These are phyloP conservation scores for Megastigmus dorsalis DNA, from an alignment of 2,888 invertebrate genomes.

Conservation along the genomic window DNA sequence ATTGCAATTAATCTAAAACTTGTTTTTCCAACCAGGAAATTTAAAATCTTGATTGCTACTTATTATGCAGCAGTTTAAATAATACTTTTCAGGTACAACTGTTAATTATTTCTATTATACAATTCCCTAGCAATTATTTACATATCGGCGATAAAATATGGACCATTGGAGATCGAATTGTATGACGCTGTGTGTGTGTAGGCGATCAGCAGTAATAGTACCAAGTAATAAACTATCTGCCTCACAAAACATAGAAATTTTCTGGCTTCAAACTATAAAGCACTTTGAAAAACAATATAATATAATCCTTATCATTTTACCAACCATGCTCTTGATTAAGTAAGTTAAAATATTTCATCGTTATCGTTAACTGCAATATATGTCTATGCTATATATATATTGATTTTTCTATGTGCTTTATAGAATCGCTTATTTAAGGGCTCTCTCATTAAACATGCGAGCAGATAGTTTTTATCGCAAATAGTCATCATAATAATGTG, in stretches of 20 bases:
- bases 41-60: too few species aligned
- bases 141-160: conserved; percentile 10
- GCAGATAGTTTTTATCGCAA: conserved; percentile 35
- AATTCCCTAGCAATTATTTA: conserved; percentile 40
- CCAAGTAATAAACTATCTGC: conserved; percentile 39
- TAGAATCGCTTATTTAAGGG: conserved; percentile 25
- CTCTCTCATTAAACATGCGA: conserved; percentile 34
- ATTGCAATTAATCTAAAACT: too few species aligned
- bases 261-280: conserved; percentile 30
- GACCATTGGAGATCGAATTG: conserved; percentile 31
- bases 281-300: conserved; percentile 26
- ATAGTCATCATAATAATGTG: conserved; percentile 30
- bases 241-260: conserved; percentile 18
- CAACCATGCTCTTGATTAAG: too few species aligned
- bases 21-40: too few species aligned
- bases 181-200: conserved; percentile 15
- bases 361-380: too few species aligned
- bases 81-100: conserved; percentile 38
- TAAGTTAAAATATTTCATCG: too few species aligned
- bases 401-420: conserved; percentile 35
- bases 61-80: neutral
- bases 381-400: too few species aligned
- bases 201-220: conserved; percentile 32
- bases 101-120: conserved; percentile 29
- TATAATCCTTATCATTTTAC: neutral